Percentiles rank a stretch among this genome's conserved stretches.
Conservation (phyloP, 2,113 vertebrate genomes). For the Xiphophorus hellerii region DNA sequence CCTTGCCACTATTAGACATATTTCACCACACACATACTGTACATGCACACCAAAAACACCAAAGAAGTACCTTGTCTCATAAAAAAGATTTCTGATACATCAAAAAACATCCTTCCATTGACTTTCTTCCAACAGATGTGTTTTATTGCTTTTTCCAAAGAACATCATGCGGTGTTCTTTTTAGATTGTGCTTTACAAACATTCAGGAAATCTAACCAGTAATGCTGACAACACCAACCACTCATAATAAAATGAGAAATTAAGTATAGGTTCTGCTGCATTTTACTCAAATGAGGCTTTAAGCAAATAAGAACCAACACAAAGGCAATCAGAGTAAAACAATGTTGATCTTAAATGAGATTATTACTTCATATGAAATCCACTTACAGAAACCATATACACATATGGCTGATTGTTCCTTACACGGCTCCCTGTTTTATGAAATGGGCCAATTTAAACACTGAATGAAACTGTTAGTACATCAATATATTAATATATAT, state of each 20-base stretch:
- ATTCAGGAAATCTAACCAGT: conserved; percentile 6
- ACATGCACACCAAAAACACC: no score
- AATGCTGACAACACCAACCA: conserved; percentile 8
- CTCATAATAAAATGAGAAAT: background rate
- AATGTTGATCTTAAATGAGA: conserved; percentile 19
- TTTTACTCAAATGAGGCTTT: background rate
- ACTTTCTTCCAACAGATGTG: background rate
- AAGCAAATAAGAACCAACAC: background rate
- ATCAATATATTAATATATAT: conserved; percentile 40
- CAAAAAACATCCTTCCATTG: background rate
- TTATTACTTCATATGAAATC: conserved; percentile 5
- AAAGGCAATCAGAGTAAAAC: conserved; percentile 17
- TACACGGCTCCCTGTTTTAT: background rate
- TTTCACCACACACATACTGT: no score
- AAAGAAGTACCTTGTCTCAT: background rate
- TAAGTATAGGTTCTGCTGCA: background rate
- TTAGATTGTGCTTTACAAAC: background rate
- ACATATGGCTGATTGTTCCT: background rate
- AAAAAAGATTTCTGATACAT: background rate
- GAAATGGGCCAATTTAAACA: conserved; percentile 4
- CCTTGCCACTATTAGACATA: no score
- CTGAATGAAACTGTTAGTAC: conserved; percentile 22
- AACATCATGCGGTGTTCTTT: conserved; percentile 19
- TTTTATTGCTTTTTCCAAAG: conserved; percentile 39
- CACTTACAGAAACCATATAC: conserved; percentile 33